Evolutionary conservation across 2,888 invertebrate genomes (phyloP).

Genomic region (Drosophila meridiana): DNA sequence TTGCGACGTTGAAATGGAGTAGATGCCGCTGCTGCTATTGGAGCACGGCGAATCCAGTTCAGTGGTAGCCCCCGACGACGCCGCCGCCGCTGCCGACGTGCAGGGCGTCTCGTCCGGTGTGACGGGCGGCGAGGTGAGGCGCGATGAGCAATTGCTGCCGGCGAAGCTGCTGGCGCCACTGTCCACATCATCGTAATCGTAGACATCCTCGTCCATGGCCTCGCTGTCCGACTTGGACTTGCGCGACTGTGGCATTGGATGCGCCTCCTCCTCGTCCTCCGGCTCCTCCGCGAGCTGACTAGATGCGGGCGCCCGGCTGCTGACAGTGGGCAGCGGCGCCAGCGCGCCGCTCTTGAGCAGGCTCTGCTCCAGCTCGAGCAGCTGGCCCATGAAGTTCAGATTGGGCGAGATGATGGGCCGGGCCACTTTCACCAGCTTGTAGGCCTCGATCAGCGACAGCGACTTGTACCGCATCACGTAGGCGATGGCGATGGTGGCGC

Average conservation of each 20-base stretch:
- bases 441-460: constrained; percentile 94
- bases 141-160: constrained; percentile 79
- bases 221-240: constrained; percentile 76
- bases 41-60: constrained; percentile 72
- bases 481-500: constrained; percentile 97
- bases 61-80: constrained; percentile 41
- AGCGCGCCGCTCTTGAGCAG: constrained; percentile 86
- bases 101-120: constrained; percentile 80
- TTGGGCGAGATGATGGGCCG: constrained; percentile 97
- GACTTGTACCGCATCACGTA: constrained; percentile 96
- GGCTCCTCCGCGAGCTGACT: constrained; percentile 71
- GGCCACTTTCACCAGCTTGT: constrained; percentile 92
- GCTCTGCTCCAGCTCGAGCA: constrained; percentile 92
- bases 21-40: constrained; percentile 62
- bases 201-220: constrained; percentile 76
- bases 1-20: constrained; percentile 34
- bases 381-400: constrained; percentile 96
- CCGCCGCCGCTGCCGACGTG: constrained; percentile 58
- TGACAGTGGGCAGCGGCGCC: constrained; percentile 65
- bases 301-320: constrained; percentile 43
- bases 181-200: constrained; percentile 73
- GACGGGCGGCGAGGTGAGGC: constrained; percentile 81
- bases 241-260: constrained; percentile 22
- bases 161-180: constrained; percentile 72
- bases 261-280: constrained; percentile 46